Evolutionary conservation across 1,140 invertebrate species (phyloP).

Genomic region (Aphelenchoides besseyi): DNA sequence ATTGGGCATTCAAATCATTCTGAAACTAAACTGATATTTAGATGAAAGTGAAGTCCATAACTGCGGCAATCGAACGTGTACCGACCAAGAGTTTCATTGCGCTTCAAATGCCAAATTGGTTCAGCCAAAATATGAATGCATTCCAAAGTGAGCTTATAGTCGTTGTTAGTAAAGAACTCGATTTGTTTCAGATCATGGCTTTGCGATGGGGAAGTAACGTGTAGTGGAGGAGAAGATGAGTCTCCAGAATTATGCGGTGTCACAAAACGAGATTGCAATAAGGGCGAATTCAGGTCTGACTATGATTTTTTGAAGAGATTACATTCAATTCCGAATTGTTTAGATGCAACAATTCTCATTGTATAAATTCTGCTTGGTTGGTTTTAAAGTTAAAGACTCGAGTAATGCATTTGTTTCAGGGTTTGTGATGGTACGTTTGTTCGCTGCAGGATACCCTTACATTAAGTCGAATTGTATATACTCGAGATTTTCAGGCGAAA

Average conservation of each 20-base stretch:
- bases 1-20: neutral
- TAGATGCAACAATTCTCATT: constrained; percentile 57
- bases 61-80: constrained; percentile 68
- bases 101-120: constrained; percentile 67
- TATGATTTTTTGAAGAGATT: too few species aligned
- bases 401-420: too few species aligned
- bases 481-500: constrained; percentile 72
- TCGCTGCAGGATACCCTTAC: too few species aligned
- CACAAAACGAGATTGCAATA: constrained; percentile 63
- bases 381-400: too few species aligned
- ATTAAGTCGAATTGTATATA: too few species aligned
- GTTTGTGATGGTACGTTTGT: too few species aligned
- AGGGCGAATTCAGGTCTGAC: constrained; percentile 62
- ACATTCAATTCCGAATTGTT: too few species aligned
- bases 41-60: constrained; percentile 66
- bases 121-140: constrained; percentile 68
- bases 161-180: too few species aligned
- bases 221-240: constrained; percentile 64
- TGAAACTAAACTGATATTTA: constrained; percentile 11
- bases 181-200: too few species aligned
- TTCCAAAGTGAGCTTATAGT: too few species aligned
- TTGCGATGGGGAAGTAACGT: constrained; percentile 72
- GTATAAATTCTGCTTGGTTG: constrained; percentile 56
- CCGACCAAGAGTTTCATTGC: constrained; percentile 67
- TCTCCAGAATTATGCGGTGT: constrained; percentile 57